Conservation (phyloP, 1,140 invertebrate species). For the Diplogasteroides magnus region DNA sequence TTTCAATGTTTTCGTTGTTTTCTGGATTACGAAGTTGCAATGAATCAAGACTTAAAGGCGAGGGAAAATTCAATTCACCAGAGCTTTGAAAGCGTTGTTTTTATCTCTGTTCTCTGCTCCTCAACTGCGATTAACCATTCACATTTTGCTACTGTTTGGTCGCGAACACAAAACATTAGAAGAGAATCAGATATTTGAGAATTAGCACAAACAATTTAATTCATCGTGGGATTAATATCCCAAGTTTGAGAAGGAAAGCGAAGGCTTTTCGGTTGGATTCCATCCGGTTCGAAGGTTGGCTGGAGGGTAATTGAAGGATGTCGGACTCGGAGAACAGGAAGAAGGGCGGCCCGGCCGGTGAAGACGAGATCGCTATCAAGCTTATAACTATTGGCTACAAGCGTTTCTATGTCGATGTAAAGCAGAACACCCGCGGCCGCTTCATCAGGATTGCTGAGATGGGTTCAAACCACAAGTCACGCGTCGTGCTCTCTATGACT, state of each 20-base stretch:
- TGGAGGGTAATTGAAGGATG: constrained; percentile 29
- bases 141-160: too few species aligned
- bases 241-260: background rate
- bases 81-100: too few species aligned
- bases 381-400: constrained; percentile 21
- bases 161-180: too few species aligned
- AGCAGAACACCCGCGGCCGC: constrained; percentile 27
- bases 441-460: constrained; percentile 32
- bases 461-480: constrained; percentile 27
- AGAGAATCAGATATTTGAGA: too few species aligned
- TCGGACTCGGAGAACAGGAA: constrained; percentile 23
- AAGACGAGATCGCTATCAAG: constrained; percentile 21
- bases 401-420: constrained; percentile 30
- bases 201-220: too few species aligned
- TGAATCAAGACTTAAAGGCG: too few species aligned
- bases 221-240: too few species aligned
- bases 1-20: too few species aligned
- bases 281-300: constrained; percentile 8
- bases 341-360: constrained; percentile 2
- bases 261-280: background rate
- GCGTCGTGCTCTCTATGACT: constrained; percentile 22
- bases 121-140: too few species aligned
- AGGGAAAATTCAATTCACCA: too few species aligned
- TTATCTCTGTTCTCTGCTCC: too few species aligned
- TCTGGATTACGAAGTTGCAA: too few species aligned